A percentile compares a stretch with the other conserved stretches of the same genome.
Conservation (phyloP, 2,797 vertebrate genomes). For the Sebastes melanostomus region DNA sequence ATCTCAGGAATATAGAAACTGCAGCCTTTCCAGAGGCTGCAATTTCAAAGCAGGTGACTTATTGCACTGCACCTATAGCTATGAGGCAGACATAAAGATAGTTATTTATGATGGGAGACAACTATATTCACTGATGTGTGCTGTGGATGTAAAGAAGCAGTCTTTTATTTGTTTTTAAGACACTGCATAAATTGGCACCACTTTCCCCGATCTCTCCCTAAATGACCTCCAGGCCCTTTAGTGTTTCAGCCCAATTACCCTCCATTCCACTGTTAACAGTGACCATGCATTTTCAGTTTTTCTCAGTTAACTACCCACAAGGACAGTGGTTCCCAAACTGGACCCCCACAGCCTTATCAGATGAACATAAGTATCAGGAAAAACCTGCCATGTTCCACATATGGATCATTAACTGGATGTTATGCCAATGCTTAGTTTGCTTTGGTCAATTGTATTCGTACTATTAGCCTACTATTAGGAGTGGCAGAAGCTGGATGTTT, state of each 20-base stretch:
- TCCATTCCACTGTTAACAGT: not conserved
- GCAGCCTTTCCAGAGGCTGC: not conserved
- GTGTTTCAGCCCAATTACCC: constrained; percentile 3
- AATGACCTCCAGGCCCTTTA: not conserved
- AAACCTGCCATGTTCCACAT: not conserved
- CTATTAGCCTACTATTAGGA: not conserved
- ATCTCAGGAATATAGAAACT: constrained; percentile 14
- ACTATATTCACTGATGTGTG: not conserved
- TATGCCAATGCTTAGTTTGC: not conserved
- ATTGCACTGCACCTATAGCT: not conserved
- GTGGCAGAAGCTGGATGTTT: not conserved
- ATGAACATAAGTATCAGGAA: too few relatives aligned
- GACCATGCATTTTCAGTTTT: not conserved
- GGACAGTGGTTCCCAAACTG: not conserved
- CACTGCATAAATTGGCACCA: not conserved
- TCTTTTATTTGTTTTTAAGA: not conserved
- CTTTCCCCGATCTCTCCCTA: not conserved
- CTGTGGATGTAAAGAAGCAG: not conserved
- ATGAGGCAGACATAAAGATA: not conserved
- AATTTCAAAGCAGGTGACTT: not conserved
- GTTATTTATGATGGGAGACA: not conserved
- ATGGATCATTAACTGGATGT: not conserved
- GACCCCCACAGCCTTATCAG: too few relatives aligned
- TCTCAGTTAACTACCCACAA: not conserved
- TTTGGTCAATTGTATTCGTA: not conserved